Percentiles rank a stretch among this genome's conserved stretches.
Evolutionary conservation across 2,113 vertebrate species (phyloP).

Genomic region (Esox niger): DNA sequence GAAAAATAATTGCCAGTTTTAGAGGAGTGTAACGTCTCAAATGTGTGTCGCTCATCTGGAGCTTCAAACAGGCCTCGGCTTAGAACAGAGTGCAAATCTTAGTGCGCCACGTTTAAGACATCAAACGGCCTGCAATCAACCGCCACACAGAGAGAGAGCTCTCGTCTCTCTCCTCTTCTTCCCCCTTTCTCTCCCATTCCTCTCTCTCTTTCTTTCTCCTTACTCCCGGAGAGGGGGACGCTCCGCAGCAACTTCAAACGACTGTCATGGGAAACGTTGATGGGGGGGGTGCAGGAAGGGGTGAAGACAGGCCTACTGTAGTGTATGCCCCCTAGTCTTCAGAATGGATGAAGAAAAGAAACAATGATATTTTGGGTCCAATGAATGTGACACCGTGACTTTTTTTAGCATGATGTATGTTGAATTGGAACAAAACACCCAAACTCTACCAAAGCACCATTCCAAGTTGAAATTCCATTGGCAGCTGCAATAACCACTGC

Average conservation of each 20-base stretch:
- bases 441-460: background rate
- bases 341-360: background rate
- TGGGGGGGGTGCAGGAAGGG: slow-evolving; percentile 16
- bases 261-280: slow-evolving; percentile 19
- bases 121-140: slow-evolving; percentile 75
- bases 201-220: background rate
- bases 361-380: background rate
- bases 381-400: no score
- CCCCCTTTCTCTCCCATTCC: background rate
- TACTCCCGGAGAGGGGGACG: slow-evolving; percentile 29
- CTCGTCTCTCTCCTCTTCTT: slow-evolving; percentile 19
- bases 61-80: slow-evolving; percentile 69
- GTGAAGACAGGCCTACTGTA: slow-evolving; percentile 38
- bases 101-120: slow-evolving; percentile 75
- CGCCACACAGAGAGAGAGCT: slow-evolving; percentile 49
- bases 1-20: slow-evolving; percentile 75
- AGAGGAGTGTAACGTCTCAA: slow-evolving; percentile 69
- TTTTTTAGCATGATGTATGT: background rate
- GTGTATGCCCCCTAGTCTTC: background rate
- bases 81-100: slow-evolving; percentile 72
- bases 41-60: slow-evolving; percentile 68
- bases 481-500: background rate
- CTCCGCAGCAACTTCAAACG: slow-evolving; percentile 46
- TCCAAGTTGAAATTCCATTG: background rate
- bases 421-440: background rate